A percentile compares a stretch with the other conserved stretches of the same genome.
Evolutionary conservation across 2,888 invertebrate species (phyloP).

Genomic region (Cacoxenus indagator): DNA sequence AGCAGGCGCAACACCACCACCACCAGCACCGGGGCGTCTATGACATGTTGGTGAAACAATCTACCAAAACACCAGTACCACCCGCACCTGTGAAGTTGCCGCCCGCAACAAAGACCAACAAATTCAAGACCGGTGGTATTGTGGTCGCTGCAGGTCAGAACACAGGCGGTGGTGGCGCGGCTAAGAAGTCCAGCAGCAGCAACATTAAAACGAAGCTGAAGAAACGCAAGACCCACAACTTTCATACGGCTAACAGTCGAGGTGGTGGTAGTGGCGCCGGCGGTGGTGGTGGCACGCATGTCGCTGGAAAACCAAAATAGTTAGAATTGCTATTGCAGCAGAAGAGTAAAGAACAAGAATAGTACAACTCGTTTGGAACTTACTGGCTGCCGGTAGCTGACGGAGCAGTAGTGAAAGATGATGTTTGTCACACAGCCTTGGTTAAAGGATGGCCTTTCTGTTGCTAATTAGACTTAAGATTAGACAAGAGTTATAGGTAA

Average conservation of each 20-base stretch:
- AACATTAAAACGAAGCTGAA: neutral
- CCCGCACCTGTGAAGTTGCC: slow-evolving; percentile 31
- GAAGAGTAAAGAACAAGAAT: neutral
- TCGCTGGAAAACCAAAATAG: slow-evolving; percentile 1
- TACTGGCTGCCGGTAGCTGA: no score
- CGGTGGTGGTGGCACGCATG: neutral
- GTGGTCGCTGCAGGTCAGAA: slow-evolving; percentile 73
- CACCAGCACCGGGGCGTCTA: slow-evolving; percentile 68
- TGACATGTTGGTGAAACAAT: neutral
- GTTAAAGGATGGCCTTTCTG: no score
- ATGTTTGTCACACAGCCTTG: no score
- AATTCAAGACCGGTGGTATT: slow-evolving; percentile 75
- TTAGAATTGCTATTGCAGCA: neutral
- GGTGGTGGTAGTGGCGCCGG: slow-evolving; percentile 27
- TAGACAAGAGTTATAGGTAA: no score
- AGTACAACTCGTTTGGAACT: no score
- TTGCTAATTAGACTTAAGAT: no score
- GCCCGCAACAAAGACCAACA: slow-evolving; percentile 44
- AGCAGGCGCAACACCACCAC: slow-evolving; percentile 58
- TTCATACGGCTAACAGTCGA: no score
- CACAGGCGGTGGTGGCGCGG: slow-evolving; percentile 23
- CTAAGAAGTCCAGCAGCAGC: slow-evolving; percentile 5
- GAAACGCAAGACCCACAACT: slow-evolving; percentile 9
- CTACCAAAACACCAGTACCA: slow-evolving; percentile 28
- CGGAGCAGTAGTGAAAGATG: no score